A percentile compares a stretch with the other conserved stretches of the same genome.
phyloP scores from a whole-genome alignment of 2,797 vertebrate species.

The Bryconaethiops microstoma region DNA sequence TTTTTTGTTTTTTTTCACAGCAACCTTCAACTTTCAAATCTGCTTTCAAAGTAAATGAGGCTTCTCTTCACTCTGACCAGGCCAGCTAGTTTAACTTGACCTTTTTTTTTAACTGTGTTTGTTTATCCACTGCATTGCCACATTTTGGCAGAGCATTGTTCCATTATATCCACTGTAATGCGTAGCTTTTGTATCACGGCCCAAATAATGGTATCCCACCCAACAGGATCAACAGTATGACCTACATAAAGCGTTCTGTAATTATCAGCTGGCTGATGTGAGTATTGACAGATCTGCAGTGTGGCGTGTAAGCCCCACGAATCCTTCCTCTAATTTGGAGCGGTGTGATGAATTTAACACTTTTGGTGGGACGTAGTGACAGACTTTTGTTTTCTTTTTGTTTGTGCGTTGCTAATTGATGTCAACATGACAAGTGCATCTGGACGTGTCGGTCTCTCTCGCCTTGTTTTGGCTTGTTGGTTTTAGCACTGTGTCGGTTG shows the following conservation, averaged over 20 bases:
- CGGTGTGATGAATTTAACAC: conserved; percentile 65
- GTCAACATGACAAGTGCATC: conserved; percentile 57
- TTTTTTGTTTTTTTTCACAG: background rate
- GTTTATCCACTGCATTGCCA: background rate
- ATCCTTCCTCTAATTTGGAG: conserved; percentile 57
- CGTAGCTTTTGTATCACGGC: background rate
- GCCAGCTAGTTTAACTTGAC: background rate
- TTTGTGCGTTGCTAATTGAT: conserved; percentile 74
- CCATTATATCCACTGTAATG: background rate
- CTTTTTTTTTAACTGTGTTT: background rate
- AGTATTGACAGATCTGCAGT: conserved; percentile 61
- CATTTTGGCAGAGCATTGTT: background rate
- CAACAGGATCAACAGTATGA: conserved; percentile 1
- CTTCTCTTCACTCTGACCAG: background rate
- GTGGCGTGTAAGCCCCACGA: conserved; percentile 57
- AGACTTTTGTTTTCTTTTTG: conserved; percentile 69
- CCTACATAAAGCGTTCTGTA: conserved; percentile 42
- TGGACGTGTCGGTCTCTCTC: background rate
- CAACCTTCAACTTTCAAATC: background rate
- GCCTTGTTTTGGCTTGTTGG: background rate
- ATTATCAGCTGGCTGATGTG: conserved; percentile 59
- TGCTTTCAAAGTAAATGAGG: no score
- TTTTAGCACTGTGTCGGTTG: background rate
- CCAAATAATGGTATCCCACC: conserved; percentile 17
- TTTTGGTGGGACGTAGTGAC: conserved; percentile 64